Evolutionary conservation across 2,888 invertebrate genomes (phyloP), one percentile per base, ranked within the genome.

Genomic region (Leucoma salicis): DNA sequence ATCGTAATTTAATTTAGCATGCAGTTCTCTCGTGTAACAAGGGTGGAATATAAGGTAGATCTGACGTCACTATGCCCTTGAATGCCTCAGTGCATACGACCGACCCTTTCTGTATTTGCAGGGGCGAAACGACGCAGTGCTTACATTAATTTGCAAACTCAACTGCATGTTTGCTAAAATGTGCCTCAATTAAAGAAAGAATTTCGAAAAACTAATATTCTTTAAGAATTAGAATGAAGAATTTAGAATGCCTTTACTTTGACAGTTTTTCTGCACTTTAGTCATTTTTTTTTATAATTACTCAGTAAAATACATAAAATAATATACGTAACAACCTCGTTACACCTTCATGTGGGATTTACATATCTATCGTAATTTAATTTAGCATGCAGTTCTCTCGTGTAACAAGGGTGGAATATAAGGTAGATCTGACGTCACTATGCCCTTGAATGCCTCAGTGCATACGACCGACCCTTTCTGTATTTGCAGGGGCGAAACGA

Each of bases 61-160:
- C 57, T 70, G 63, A 74, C 73, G 69, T 73, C 70, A 75, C n/a
- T 41, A 21, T 52, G 74, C 50, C 74, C 74, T 74, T 76, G 74
- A 73, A 74, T 57, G 52, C 31, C 57, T 34, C 35, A 34, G 24
- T 65, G 56, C 66, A 66, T 59, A 55, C 18, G 36, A 44, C 41
- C 49, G 43, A 52, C 56, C 64, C 63, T 49, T 50, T 50, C 49
- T 42, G 49, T 34, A 36, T 41, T 27, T 49, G 51, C 46, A 53
- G 42, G 56, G 56, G 46, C 50, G 42, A 13, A 32, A 27, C 8
- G 25, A 1, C 18, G 31, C 35, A 56, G 7, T 41, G 29, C 49
- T 37, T 45, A 45, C 39, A 53, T 47, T 49, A 49, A 42, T 43
- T 53, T 58, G 49, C 47, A 49, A 61, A 58, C 46, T 39, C 35